Conservation (phyloP, 1,140 invertebrate species). For the Cydia strobilella region DNA sequence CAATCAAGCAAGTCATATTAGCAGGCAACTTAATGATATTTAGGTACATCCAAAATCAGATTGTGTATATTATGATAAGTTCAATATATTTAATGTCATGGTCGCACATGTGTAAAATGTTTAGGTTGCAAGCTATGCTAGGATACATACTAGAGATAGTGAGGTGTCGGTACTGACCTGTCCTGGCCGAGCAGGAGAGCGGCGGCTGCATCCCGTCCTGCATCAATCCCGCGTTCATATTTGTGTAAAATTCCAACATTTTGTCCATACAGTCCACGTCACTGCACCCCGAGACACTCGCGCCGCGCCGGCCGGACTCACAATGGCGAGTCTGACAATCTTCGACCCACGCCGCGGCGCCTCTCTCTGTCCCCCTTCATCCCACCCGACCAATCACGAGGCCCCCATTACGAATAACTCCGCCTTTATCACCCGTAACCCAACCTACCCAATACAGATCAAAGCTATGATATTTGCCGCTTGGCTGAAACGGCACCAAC, state of each 20-base stretch:
- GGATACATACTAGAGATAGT: background rate
- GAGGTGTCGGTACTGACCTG: conserved; percentile 66
- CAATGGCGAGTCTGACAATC: conserved; percentile 47
- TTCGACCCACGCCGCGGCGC: conserved; percentile 32
- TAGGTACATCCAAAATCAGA: too few species aligned
- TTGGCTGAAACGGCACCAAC: conserved; percentile 55
- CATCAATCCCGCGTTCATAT: conserved; percentile 77
- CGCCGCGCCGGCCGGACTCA: conserved; percentile 49
- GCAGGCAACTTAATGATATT: too few species aligned
- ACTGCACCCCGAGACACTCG: conserved; percentile 49
- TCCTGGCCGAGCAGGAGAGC: conserved; percentile 75
- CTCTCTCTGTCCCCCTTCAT: conserved; percentile 19
- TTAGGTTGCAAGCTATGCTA: background rate
- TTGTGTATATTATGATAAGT: too few species aligned
- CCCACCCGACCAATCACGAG: conserved; percentile 55
- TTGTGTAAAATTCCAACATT: conserved; percentile 77
- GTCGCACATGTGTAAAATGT: background rate
- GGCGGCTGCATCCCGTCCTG: conserved; percentile 77
- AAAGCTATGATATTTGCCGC: conserved; percentile 65
- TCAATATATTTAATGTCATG: too few species aligned
- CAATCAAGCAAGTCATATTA: too few species aligned
- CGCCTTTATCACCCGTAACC: conserved; percentile 54
- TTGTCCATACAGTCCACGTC: conserved; percentile 50
- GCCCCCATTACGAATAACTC: conserved; percentile 40
- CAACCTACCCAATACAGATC: conserved; percentile 69